Evolutionary conservation across 2,797 vertebrate genomes (phyloP), one percentile per base, ranked within the genome.

Genomic region (Avahi laniger): DNA sequence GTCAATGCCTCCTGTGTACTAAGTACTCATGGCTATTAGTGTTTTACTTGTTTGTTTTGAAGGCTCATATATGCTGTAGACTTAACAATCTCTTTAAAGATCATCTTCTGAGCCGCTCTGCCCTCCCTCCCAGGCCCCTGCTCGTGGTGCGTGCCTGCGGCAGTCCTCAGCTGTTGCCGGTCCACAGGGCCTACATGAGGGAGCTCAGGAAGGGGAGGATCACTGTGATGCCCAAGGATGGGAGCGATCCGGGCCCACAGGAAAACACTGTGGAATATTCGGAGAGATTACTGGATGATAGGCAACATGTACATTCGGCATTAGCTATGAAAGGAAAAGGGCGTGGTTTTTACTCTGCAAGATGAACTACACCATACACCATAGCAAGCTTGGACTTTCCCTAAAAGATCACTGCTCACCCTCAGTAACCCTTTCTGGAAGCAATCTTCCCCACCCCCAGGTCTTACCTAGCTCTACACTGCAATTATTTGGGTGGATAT

Each of bases 371-470:
- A 57, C 8, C 30, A 9, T 26, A 28, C 24, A 57, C 10, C 30
- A 9, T 26, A 33, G 52, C 43, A 13, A 61, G 50, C 41, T 54
- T 75, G 5, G 48, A 6, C 61, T 81, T 91, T 80, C 59, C 57
- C 69, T 80, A 17, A 84, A 81, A 79, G 65, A 15, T 97, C 93
- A 61, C 57, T 93, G 88, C 70, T 96, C 38, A 70, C 72, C 95
- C 94, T 98, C 61, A 26, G 73, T 85, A 95, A 13, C 57, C 28
- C 93, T 80, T 80, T 61, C 95, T 93, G 90, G 43, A 94, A 97
- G 92, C 33, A 86, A 0, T 43, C 91, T 46, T 2, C 6, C 30
- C 84, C 43, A 2, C 35, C 17, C 5, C 1, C 57, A 85, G 46
- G 73, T 59, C 97, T 69, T 92, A 88, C 94, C 69, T 92, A 94